Base-by-base conservation (phyloP, 2,113 vertebrate species). In the Erythrolamprus reginae region DNA sequence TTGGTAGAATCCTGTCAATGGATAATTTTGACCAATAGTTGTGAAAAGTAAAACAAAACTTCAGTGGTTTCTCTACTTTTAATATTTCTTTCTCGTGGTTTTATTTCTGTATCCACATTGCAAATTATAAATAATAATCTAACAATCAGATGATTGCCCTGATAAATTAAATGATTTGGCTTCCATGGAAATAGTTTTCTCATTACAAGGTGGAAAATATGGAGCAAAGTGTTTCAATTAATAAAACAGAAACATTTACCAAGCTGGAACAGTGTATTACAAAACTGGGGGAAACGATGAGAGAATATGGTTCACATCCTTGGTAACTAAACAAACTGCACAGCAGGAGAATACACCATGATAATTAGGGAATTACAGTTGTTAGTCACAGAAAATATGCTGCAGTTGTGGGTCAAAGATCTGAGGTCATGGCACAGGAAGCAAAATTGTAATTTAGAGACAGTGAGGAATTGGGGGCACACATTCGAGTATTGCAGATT, bases 381-480 rank as follows among this genome's bases (percentile, higher is more conserved):
- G 94, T 97, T 97, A 97, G 97, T 97, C 97, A 95, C 95, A 96
- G 94, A 95, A 96, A 94, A 97, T 96, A 96, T 89, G 95, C 94
- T 93, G 92, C 94, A 96, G 95, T 96, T 94, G 95, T 93, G 96
- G 97, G 97, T 98, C 97, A 96, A 86, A 90, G 96, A 96, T 95
- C 95, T 93, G 92, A 96, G 95, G 95, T 94, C 96, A 93, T 89
- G 90, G 88, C 94, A 96, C 96, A 98, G 97, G 97, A 98, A 98
- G 96, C 91, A 96, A 96, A 96, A 96, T 88, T 96, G 94, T 97
- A 97, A 98, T 96, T 98, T 96, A 97, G 96, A 96, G 97, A 95
- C 95, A 94, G 94, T 84, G 53, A 97, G 96, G 96, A 96, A 92
- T 94, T 94, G 45, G 0, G 83, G 91, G 89, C 88, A 91, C 91